These are phyloP conservation scores for Bos indicus DNA, from an alignment of 2,113 vertebrate genomes.

Conservation along the genomic window DNA sequence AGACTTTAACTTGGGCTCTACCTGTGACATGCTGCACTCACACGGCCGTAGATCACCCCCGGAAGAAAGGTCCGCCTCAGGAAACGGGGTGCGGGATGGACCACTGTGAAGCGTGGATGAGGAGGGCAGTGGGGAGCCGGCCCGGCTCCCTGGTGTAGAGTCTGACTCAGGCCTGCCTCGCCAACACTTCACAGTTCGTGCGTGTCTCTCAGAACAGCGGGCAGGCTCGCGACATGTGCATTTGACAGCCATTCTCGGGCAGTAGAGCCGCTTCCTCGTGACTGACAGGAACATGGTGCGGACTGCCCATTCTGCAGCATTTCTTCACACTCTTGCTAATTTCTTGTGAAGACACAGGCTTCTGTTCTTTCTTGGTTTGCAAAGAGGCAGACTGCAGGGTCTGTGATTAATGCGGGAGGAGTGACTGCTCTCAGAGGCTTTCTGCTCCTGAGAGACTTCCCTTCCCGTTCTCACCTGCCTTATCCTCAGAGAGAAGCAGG, in stretches of 20 bases:
- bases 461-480: neutral
- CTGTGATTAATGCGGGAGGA: neutral
- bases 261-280: neutral
- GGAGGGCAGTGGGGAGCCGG: neutral
- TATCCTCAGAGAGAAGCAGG: neutral
- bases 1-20: conserved; percentile 22
- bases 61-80: neutral
- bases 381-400: neutral
- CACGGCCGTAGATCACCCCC: neutral
- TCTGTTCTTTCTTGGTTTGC: neutral
- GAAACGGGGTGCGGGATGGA: neutral
- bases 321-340: neutral
- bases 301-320: neutral
- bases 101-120: accelerated
- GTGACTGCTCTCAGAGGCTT: neutral
- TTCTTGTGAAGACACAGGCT: neutral
- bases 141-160: neutral
- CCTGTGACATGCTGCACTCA: neutral
- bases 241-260: neutral
- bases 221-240: accelerated
- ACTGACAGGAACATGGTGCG: no score
- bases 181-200: neutral
- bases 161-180: neutral
- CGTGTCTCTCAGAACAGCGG: neutral
- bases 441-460: neutral